Evolutionary conservation across 1,140 invertebrate genomes (phyloP).

Genomic region (Periplaneta americana): DNA sequence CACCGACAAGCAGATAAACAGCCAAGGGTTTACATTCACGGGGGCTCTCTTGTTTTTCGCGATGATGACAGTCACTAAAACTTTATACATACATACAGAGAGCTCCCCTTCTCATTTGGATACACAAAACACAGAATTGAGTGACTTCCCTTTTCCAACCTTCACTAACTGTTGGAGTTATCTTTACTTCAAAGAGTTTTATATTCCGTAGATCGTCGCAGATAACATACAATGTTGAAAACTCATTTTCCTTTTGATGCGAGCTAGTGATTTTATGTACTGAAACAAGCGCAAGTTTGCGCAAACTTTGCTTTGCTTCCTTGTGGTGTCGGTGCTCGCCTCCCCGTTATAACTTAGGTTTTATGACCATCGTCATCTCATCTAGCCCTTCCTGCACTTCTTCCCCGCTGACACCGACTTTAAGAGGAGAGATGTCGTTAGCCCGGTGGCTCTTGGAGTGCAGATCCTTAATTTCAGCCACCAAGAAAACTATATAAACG

Average conservation of each 20-base stretch:
- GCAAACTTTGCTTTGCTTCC: not conserved
- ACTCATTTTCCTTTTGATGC: not conserved
- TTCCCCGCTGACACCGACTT: not conserved
- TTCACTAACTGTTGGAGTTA: too few species aligned
- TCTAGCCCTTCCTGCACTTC: not conserved
- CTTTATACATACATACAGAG: not conserved
- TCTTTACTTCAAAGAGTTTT: too few species aligned
- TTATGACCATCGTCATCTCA: not conserved
- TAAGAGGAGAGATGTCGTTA: not conserved
- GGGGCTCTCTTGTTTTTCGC: too few species aligned
- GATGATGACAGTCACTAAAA: too few species aligned
- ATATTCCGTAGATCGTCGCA: not conserved
- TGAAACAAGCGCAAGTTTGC: not conserved
- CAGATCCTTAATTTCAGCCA: not conserved
- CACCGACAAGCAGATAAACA: too few species aligned
- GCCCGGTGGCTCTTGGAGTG: too few species aligned
- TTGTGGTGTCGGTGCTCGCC: not conserved
- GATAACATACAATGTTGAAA: not conserved
- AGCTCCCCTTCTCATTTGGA: too few species aligned
- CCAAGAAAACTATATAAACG: not conserved
- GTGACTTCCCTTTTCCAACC: too few species aligned
- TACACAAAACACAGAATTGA: too few species aligned
- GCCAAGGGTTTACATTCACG: too few species aligned
- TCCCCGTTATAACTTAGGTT: not conserved
- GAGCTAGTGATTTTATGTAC: not conserved